Conservation (phyloP, 2,113 vertebrate species). For the Gambusia holbrooki region DNA sequence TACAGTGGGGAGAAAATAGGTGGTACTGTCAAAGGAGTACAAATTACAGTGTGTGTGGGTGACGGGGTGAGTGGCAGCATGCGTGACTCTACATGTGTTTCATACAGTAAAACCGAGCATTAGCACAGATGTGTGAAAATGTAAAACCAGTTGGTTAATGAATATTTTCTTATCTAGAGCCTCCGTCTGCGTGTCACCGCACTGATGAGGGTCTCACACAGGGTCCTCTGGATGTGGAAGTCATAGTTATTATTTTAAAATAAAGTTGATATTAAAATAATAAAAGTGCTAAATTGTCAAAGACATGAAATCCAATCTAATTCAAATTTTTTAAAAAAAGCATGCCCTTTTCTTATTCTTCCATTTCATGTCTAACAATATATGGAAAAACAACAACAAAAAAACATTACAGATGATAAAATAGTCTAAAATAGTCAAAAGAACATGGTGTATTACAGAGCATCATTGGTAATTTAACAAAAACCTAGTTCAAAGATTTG, state of each 20-base stretch:
- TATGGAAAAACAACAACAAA: background rate
- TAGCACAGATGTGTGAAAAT: conserved; percentile 32
- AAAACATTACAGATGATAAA: background rate
- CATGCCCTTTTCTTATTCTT: background rate
- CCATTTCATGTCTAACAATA: background rate
- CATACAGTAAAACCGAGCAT: conserved; percentile 3
- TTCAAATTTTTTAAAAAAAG: no score
- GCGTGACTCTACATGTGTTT: conserved; percentile 26
- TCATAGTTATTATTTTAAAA: conserved; percentile 1
- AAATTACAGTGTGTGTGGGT: conserved; percentile 30
- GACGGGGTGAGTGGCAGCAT: conserved; percentile 10
- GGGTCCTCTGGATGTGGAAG: background rate
- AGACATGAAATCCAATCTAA: background rate
- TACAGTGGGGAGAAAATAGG: conserved; percentile 64
- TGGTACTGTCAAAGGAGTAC: conserved; percentile 62
- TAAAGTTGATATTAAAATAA: background rate
- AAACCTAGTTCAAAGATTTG: background rate
- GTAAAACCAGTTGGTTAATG: conserved; percentile 9
- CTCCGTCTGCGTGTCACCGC: conserved; percentile 6
- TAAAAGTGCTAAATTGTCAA: background rate
- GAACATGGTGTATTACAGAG: background rate
- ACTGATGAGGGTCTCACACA: background rate
- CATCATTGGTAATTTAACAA: background rate
- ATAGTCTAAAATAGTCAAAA: background rate
- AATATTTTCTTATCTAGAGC: background rate